These are phyloP conservation scores for Smithornis capensis DNA, from an alignment of 2,113 vertebrate genomes.

Conservation along the genomic window DNA sequence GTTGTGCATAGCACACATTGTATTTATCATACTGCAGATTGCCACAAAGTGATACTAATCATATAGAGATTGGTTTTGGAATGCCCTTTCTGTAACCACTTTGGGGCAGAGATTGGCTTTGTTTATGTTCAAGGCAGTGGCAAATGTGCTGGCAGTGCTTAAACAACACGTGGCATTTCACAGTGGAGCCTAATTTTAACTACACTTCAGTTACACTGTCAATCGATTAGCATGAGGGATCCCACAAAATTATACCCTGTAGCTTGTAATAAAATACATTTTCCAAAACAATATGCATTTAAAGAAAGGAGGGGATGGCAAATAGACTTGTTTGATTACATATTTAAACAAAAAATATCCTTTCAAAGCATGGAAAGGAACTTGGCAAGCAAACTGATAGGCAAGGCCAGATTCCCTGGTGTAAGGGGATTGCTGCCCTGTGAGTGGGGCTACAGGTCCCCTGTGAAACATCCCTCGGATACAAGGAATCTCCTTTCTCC, in stretches of 20 bases:
- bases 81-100: background rate
- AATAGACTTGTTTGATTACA: background rate
- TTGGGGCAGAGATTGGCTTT: background rate
- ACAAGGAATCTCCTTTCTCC: background rate
- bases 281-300: background rate
- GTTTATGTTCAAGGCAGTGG: background rate
- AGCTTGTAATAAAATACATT: slow-evolving; percentile 6
- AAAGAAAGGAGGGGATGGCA: background rate
- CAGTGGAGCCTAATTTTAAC: slow-evolving; percentile 14
- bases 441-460: background rate
- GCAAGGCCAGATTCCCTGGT: background rate
- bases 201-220: background rate
- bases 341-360: background rate
- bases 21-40: background rate
- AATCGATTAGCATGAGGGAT: background rate
- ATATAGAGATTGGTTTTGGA: background rate
- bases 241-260: background rate
- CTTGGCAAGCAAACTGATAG: background rate
- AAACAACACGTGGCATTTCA: background rate
- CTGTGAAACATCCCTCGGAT: background rate
- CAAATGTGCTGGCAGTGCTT: background rate
- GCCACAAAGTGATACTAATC: background rate
- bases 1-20: background rate
- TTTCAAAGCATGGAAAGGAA: background rate
- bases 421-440: background rate